phyloP scores from a whole-genome alignment of 2,888 invertebrate species.

The Bugula neritina region DNA sequence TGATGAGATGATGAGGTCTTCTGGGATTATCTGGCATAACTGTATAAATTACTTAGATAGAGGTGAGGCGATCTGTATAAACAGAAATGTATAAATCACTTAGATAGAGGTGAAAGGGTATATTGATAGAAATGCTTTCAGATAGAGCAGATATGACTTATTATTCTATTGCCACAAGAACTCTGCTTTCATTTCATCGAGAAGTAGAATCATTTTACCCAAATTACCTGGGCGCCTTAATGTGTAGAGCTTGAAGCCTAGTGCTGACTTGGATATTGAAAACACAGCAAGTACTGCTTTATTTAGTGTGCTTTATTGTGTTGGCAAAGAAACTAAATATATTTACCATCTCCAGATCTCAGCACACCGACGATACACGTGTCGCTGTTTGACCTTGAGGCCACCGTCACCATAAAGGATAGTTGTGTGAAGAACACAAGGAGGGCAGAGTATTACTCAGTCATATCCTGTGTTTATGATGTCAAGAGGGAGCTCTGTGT shows the following conservation, averaged over 20 bases:
- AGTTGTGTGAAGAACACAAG: neutral
- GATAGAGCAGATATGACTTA: too few relatives aligned
- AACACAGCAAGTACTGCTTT: too few relatives aligned
- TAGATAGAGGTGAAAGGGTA: neutral
- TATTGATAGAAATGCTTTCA: too few relatives aligned
- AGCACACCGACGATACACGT: neutral
- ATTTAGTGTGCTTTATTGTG: too few relatives aligned
- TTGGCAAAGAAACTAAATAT: too few relatives aligned
- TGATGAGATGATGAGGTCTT: neutral
- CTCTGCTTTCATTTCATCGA: too few relatives aligned
- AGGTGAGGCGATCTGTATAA: neutral
- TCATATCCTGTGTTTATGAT: neutral
- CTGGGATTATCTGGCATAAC: conserved; percentile 3
- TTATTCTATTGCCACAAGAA: too few relatives aligned
- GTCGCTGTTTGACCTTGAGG: neutral
- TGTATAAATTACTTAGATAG: conserved; percentile 7
- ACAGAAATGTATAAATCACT: neutral
- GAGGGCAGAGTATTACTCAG: neutral
- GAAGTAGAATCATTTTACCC: too few relatives aligned
- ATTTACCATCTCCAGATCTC: too few relatives aligned
- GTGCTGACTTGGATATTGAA: too few relatives aligned
- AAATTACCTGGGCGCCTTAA: too few relatives aligned
- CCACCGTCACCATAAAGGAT: neutral
- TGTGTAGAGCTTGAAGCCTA: too few relatives aligned
- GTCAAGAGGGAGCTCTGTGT: neutral